These are phyloP conservation scores for Callyntrura guangdongensis DNA, from an alignment of 2,888 invertebrate species.

Conservation along the genomic window DNA sequence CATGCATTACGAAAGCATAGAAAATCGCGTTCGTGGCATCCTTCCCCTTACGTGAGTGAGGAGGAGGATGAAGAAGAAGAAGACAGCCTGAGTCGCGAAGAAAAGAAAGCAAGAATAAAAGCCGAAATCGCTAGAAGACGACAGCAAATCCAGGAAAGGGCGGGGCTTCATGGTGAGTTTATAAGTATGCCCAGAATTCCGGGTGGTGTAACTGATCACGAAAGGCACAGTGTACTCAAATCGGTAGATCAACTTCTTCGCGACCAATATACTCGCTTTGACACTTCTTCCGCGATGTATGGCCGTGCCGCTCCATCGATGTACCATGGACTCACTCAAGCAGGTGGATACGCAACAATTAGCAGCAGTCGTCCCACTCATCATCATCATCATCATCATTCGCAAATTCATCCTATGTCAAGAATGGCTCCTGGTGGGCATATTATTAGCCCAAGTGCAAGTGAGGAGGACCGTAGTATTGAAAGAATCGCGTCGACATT, in stretches of 20 bases:
- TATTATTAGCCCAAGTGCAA: constrained; percentile 84
- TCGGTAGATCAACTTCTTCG: constrained; percentile 86
- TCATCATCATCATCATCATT: constrained; percentile 76
- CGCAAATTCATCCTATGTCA: constrained; percentile 63
- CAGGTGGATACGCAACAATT: constrained; percentile 75
- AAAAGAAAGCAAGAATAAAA: constrained; percentile 88
- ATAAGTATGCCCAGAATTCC: constrained; percentile 86
- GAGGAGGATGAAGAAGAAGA: constrained; percentile 87
- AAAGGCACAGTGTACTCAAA: constrained; percentile 86
- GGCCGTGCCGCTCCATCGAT: constrained; percentile 80
- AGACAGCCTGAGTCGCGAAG: constrained; percentile 87
- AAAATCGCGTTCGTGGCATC: constrained; percentile 87
- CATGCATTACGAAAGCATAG: constrained; percentile 85
- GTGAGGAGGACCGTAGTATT: constrained; percentile 87
- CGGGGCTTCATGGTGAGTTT: constrained; percentile 87
- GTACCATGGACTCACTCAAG: constrained; percentile 78
- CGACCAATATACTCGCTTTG: constrained; percentile 84
- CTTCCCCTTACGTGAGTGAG: constrained; percentile 87
- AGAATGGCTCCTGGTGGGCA: constrained; percentile 78
- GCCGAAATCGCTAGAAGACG: constrained; percentile 89
- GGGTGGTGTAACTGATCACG: constrained; percentile 77
- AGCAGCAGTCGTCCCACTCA: constrained; percentile 82
- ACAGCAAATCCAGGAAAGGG: constrained; percentile 88
- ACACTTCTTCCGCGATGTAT: constrained; percentile 65
- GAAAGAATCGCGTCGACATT: constrained; percentile 87